Percentiles rank a stretch among this genome's conserved stretches.
Evolutionary conservation across 1,140 invertebrate genomes (phyloP).

Genomic region (Dendrolimus kikuchii): DNA sequence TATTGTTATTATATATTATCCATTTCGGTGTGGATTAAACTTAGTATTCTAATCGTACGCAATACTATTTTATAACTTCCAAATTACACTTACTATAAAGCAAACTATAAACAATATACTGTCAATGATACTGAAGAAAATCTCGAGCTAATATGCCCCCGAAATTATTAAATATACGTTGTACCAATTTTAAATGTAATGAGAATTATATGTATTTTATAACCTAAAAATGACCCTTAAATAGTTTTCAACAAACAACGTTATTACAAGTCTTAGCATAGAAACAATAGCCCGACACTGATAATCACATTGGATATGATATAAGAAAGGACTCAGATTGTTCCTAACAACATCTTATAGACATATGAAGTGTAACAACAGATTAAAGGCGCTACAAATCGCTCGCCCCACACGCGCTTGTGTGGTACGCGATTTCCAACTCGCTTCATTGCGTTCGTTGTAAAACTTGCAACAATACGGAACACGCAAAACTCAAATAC

Average conservation of each 20-base stretch:
- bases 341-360: slow-evolving; percentile 37
- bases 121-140: too few relatives aligned
- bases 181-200: too few relatives aligned
- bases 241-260: slow-evolving; percentile 53
- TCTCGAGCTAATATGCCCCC: too few relatives aligned
- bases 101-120: too few relatives aligned
- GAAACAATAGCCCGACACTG: slow-evolving; percentile 18
- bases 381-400: slow-evolving; percentile 5
- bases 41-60: too few relatives aligned
- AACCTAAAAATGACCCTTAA: slow-evolving; percentile 1
- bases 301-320: slow-evolving; percentile 11
- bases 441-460: slow-evolving; percentile 26
- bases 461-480: slow-evolving; percentile 38
- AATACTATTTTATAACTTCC: too few relatives aligned
- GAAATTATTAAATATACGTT: too few relatives aligned
- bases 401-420: neutral
- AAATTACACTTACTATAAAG: too few relatives aligned
- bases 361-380: slow-evolving; percentile 34
- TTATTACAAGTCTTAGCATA: slow-evolving; percentile 47
- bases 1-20: too few relatives aligned
- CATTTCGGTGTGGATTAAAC: too few relatives aligned
- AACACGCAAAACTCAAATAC: slow-evolving; percentile 26
- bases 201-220: neutral
- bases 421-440: too few relatives aligned
- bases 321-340: neutral